These are phyloP conservation scores for Gallinago undulata DNA, from an alignment of 2,113 vertebrate species.

Conservation along the genomic window DNA sequence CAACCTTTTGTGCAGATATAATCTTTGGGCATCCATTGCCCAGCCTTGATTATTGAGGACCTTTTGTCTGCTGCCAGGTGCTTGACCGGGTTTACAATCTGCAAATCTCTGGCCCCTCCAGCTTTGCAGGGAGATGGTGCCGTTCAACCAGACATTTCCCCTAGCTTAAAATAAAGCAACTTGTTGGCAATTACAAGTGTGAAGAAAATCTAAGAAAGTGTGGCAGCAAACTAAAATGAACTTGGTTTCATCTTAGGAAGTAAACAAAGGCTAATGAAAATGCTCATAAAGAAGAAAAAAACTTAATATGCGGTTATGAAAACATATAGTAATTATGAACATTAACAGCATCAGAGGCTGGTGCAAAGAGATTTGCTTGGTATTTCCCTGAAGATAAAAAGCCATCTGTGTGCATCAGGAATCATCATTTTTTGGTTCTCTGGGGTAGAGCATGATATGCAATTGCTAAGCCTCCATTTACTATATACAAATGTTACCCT, in stretches of 20 bases:
- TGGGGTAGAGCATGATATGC: neutral
- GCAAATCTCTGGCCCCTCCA: neutral
- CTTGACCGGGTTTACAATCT: neutral
- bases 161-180: neutral
- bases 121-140: neutral
- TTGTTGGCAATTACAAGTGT: neutral
- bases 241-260: neutral
- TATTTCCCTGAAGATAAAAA: constrained; percentile 54
- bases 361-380: constrained; percentile 25
- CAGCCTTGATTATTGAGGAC: neutral
- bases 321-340: constrained; percentile 58
- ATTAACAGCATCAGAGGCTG: constrained; percentile 50
- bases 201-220: constrained; percentile 23
- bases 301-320: constrained; percentile 49
- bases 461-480: constrained; percentile 14
- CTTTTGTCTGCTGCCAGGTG: neutral
- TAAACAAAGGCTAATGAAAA: constrained; percentile 59
- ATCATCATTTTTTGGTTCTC: constrained; percentile 28
- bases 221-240: neutral
- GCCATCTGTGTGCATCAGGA: constrained; percentile 53
- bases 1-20: neutral
- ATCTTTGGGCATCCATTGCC: neutral
- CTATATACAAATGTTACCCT: neutral
- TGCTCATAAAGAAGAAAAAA: constrained; percentile 47
- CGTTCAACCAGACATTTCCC: neutral